Conservation (phyloP, 2,113 vertebrate genomes). For the zebrafish (Danio rerio) region GRCz12tu NC_133188.1:42220501-42221000, state of each 20-base stretch:
- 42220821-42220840: conserved; percentile 14
- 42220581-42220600: no score
- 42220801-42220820: conserved; percentile 9
- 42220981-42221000: background rate
- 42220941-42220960: conserved; percentile 1
- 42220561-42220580: no score
- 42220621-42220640: no score
- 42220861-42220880: background rate
- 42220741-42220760: background rate
- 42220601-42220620: no score
- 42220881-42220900: conserved; percentile 20
- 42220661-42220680: background rate
- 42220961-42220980: background rate
- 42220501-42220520: no score
- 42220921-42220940: conserved; percentile 12
- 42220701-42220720: background rate
- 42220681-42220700: background rate
- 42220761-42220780: background rate
- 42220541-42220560: no score
- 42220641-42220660: no score
- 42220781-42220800: conserved; percentile 16
- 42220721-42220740: conserved; percentile 10
- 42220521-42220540: no score
- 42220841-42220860: conserved; percentile 20
- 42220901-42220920: background rate